Conservation (phyloP, 1,140 invertebrate species). For the Zophobas morio region DNA sequence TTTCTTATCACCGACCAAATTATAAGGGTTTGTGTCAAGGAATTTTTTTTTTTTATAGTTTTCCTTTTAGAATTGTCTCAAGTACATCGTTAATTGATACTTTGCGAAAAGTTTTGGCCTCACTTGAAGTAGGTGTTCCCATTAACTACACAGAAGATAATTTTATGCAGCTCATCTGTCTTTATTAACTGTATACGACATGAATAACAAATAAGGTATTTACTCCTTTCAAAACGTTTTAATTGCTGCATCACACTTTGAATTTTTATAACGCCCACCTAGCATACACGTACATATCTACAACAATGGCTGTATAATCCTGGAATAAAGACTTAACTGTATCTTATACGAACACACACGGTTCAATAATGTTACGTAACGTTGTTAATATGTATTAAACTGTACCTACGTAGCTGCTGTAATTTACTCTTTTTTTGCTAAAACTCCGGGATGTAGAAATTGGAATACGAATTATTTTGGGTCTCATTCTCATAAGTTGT, state of each 20-base stretch:
- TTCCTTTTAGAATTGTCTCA: too few relatives aligned
- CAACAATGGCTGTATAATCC: too few relatives aligned
- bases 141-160: slow-evolving; percentile 1
- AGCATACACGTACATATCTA: not conserved
- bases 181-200: slow-evolving; percentile 25
- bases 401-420: too few relatives aligned
- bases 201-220: slow-evolving; percentile 16
- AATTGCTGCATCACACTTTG: slow-evolving; percentile 12
- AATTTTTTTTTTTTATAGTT: not conserved
- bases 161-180: slow-evolving; percentile 3
- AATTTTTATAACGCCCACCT: slow-evolving; percentile 18
- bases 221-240: not conserved
- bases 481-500: too few relatives aligned
- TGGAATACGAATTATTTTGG: too few relatives aligned
- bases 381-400: too few relatives aligned
- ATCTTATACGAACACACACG: too few relatives aligned
- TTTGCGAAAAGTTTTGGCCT: slow-evolving; percentile 18
- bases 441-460: too few relatives aligned
- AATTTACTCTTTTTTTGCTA: too few relatives aligned
- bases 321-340: too few relatives aligned
- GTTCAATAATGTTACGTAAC: too few relatives aligned
- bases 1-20: too few relatives aligned
- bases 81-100: not conserved
- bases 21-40: slow-evolving; percentile 17
- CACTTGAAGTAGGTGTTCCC: not conserved